These are phyloP conservation scores for Dolichomitus sp. DNA, from an alignment of 2,888 invertebrate genomes.

Conservation along the genomic window DNA sequence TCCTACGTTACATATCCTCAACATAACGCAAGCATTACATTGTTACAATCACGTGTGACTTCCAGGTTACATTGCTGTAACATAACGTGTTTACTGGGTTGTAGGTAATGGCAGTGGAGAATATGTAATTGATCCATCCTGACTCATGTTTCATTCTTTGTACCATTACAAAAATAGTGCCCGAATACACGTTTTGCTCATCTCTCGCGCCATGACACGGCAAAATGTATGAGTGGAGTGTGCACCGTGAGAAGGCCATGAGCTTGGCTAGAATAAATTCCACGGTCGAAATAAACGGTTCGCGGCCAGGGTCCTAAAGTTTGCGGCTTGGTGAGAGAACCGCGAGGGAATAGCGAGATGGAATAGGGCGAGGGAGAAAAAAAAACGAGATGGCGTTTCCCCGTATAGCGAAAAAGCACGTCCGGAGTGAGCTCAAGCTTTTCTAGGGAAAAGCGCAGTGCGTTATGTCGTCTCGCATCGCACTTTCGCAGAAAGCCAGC, in stretches of 20 bases:
- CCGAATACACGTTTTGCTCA: background rate
- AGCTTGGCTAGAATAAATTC: constrained; percentile 60
- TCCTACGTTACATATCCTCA: no score
- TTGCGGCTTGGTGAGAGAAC: constrained; percentile 23
- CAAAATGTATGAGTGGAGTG: constrained; percentile 23
- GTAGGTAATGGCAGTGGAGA: background rate
- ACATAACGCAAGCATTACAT: no score
- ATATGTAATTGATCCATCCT: background rate
- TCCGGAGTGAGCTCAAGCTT: constrained; percentile 41
- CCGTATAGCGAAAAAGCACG: constrained; percentile 40
- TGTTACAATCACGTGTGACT: no score
- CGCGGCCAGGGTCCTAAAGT: constrained; percentile 49
- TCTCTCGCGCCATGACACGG: constrained; percentile 15
- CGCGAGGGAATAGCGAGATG: constrained; percentile 1
- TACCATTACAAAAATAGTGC: constrained; percentile 8
- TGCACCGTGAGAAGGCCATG: constrained; percentile 6
- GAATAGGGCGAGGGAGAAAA: constrained; percentile 14
- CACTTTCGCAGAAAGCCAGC: constrained; percentile 19
- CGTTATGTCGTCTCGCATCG: constrained; percentile 43
- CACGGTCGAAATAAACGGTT: constrained; percentile 62
- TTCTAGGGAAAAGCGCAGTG: constrained; percentile 33
- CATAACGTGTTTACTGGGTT: no score
- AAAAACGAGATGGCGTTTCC: background rate
- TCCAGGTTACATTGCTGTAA: no score
- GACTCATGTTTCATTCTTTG: background rate